Evolutionary conservation across 1,140 invertebrate genomes (phyloP), one percentile per base, ranked within the genome.

Genomic region (Drosophila orena): DNA sequence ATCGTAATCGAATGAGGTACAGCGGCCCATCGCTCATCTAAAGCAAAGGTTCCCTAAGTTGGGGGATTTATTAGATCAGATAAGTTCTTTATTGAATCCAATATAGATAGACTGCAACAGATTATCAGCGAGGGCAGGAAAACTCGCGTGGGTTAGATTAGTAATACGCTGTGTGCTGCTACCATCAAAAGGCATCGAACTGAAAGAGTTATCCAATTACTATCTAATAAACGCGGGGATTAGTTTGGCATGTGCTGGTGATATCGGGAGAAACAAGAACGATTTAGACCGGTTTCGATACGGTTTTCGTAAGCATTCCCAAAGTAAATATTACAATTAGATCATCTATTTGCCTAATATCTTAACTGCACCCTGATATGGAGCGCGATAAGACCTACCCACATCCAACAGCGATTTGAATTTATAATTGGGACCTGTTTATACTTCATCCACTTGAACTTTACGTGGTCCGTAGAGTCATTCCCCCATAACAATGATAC

Each of bases 1-100:
- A 68, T 66, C 49, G 50, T 56, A 70, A 70, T 70, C 66, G 64
- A 69, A 69, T 70, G 50, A 70, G 64, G 70, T 57, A 70, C 69
- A 42, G 40, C 15, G 66, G 43, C 35, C 43, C 14, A 65, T 65
- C 55, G 66, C 66, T 70, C 64, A 70, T 70, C 59, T 61, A 24
- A 34, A 4, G 27, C 30, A n/a, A 54, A 54, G 40, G 27, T 37
- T 34, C 27, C 64, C 37, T 34, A 53, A 34, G 59, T 44, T 22
- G 64, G 35, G 49, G 66, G 64, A 57, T 69, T 70, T 68, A 70
- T 49, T 49, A 27, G 35, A 70, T 70, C 66, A 70, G 66, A 70
- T 70, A 70, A 49, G 64, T 70, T 3, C 43, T 57, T 49, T 57
- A 70, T 70, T 47, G 35, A 56, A 47, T 40, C 50, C 42, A 17